Conservation (phyloP, 2,888 invertebrate species). For the Cephus runcator region DNA sequence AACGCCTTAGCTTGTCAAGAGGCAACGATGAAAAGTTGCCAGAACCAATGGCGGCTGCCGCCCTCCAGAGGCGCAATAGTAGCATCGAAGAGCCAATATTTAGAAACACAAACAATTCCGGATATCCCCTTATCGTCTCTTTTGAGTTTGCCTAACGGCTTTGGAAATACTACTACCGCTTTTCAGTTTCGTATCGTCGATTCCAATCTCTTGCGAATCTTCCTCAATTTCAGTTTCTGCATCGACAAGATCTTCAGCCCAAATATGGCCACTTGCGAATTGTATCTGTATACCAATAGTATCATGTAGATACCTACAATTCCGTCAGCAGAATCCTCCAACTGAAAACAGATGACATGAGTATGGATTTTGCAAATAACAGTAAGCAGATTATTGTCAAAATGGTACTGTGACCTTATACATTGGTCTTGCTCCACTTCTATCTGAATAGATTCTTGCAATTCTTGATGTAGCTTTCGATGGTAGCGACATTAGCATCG, state of each 20-base stretch:
- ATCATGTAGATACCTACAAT: neutral
- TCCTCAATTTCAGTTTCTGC: neutral
- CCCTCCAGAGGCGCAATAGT: neutral
- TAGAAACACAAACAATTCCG: conserved; percentile 36
- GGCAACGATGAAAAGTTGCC: conserved; percentile 20
- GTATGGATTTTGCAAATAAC: neutral
- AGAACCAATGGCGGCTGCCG: neutral
- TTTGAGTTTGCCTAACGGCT: conserved; percentile 21
- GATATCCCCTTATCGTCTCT: conserved; percentile 27
- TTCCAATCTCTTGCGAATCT: neutral
- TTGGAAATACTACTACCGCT: neutral
- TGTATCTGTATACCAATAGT: neutral
- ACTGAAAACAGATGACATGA: neutral
- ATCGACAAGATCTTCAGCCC: neutral
- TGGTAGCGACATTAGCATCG: neutral
- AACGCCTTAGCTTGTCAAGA: conserved; percentile 21
- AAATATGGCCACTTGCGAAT: neutral
- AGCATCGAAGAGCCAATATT: conserved; percentile 29
- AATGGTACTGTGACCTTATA: neutral
- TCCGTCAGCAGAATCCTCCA: neutral
- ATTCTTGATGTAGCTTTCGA: neutral
- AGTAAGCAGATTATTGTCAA: neutral
- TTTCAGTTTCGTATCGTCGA: neutral
- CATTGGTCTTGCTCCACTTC: neutral
- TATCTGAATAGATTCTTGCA: neutral